Conservation (phyloP, 2,113 vertebrate species). For the Perca schrenkii region DNA sequence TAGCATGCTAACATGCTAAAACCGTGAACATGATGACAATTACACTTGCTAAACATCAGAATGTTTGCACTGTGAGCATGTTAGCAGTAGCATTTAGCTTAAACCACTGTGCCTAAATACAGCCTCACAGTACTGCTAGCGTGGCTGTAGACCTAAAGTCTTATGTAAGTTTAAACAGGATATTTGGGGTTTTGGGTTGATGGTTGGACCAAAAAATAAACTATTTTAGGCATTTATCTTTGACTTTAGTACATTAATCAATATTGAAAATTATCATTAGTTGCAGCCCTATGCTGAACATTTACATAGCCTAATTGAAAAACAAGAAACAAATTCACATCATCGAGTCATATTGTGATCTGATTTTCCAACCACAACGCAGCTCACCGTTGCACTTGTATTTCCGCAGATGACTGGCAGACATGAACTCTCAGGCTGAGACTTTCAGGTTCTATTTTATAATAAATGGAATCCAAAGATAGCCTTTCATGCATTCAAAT, state of each 20-base stretch:
- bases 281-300: neutral
- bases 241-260: neutral
- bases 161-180: neutral
- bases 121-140: neutral
- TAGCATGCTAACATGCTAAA: neutral
- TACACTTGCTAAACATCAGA: too few relatives aligned
- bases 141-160: neutral
- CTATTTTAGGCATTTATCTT: too few relatives aligned
- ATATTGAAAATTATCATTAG: neutral
- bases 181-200: neutral
- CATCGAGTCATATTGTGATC: neutral
- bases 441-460: neutral
- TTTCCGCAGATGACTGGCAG: neutral
- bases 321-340: slow-evolving; percentile 9
- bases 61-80: neutral
- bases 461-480: slow-evolving; percentile 15
- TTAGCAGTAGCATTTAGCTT: neutral
- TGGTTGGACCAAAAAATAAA: too few relatives aligned
- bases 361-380: neutral
- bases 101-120: neutral
- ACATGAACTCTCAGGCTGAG: neutral
- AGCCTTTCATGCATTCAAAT: neutral
- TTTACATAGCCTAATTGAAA: neutral
- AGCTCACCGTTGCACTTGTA: neutral
- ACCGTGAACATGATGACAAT: too few relatives aligned